These are phyloP conservation scores for Xanthia icteritia DNA, from an alignment of 2,888 invertebrate genomes.

Conservation along the genomic window DNA sequence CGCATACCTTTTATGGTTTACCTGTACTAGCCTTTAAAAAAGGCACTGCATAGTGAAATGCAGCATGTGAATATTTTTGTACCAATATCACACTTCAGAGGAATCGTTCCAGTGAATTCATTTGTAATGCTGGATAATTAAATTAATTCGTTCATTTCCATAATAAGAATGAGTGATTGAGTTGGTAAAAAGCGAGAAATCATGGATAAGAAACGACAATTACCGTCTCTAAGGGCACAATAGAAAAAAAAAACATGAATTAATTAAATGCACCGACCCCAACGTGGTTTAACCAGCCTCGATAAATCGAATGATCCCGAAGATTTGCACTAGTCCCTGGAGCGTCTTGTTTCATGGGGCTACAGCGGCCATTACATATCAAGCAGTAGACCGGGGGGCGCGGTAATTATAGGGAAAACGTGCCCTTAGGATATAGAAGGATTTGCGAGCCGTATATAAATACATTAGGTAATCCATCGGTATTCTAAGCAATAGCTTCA, in stretches of 20 bases:
- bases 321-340: too few relatives aligned
- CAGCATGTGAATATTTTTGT: not conserved
- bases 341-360: too few relatives aligned
- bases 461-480: not conserved
- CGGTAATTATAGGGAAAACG: too few relatives aligned
- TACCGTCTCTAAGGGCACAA: not conserved
- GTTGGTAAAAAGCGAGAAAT: not conserved
- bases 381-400: too few relatives aligned
- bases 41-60: not conserved
- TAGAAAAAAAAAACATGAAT: not conserved
- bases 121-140: not conserved
- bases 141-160: not conserved
- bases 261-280: not conserved
- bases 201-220: not conserved
- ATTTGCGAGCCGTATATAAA: not conserved
- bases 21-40: not conserved
- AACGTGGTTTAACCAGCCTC: too few relatives aligned
- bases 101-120: not conserved
- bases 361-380: too few relatives aligned
- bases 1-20: not conserved
- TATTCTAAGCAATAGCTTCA: not conserved
- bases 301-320: too few relatives aligned
- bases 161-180: not conserved
- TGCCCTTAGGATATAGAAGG: too few relatives aligned
- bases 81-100: too few relatives aligned